Conservation (phyloP, 2,888 invertebrate genomes). For the Drosophila diplacantha region DNA sequence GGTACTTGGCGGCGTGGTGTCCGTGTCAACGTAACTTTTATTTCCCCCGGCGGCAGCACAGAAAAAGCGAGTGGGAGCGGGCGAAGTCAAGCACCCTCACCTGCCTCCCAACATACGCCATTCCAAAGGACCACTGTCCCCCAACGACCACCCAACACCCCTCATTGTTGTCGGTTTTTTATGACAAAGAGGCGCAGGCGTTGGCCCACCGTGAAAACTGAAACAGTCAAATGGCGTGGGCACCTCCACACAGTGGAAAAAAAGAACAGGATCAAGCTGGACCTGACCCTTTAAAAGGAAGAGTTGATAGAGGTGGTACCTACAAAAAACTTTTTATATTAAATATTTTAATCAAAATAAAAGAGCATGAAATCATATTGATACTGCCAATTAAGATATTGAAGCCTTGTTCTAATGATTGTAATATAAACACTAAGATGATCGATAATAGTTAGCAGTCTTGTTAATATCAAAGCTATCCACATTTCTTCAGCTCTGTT, state of each 20-base stretch:
- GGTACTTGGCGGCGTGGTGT: constrained; percentile 60
- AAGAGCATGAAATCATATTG: neutral
- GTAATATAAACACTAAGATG: neutral
- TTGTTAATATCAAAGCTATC: neutral
- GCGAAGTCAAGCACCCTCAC: constrained; percentile 25
- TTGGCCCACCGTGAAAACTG: constrained; percentile 52
- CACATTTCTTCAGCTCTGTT: neutral
- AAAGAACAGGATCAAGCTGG: neutral
- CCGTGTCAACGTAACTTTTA: constrained; percentile 70
- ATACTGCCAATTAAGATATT: no score
- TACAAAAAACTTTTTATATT: neutral
- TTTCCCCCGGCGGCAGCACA: constrained; percentile 60
- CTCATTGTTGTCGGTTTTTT: constrained; percentile 62
- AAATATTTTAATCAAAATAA: neutral
- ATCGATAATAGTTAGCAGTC: neutral
- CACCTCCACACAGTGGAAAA: constrained; percentile 12
- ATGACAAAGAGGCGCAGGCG: constrained; percentile 48
- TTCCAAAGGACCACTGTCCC: neutral
- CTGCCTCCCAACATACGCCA: constrained; percentile 5
- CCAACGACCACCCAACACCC: constrained; percentile 12
- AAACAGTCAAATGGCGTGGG: constrained; percentile 57
- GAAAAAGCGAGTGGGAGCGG: constrained; percentile 19
- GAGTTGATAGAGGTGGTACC: neutral
- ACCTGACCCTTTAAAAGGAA: neutral
- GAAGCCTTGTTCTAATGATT: neutral